Base-by-base conservation (phyloP, 1,140 invertebrate species). In the Agraylea sexmaculata region DNA sequence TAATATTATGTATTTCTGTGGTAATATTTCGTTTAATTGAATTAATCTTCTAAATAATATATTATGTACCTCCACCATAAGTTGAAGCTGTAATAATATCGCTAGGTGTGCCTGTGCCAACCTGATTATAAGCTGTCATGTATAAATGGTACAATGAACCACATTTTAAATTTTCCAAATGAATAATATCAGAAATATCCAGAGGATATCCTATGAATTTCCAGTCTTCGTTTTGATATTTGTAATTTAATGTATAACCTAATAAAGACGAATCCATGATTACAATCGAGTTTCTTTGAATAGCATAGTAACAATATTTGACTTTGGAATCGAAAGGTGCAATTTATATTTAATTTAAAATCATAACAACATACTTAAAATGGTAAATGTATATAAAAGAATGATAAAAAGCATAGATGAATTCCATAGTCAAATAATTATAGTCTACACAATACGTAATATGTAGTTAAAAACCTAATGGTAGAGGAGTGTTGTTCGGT, bases 131-230 rank as follows among this genome's bases (percentile, higher is more conserved):
- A 2, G 78, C 77, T 11, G 73, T 73, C 50, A 82, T 64, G 56
- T 78, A 78, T 31, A 82, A 65, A 51, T 75, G 62, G 49, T 80
- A 80, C 29, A 70, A 64, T 37, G 71, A 74, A 34, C 78, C 86
- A 60, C 85, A 88, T 47, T 74, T 70, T n/a, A 88, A 60, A 16
- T 74, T 70, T 27, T 71, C 72, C 13, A 86, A 59, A 3, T 74
- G 77, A 49, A 78, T 80, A 43, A 74, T 74, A 21, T 66, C 72
- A 33, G 73, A 65, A n/a, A n/a, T n/a, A 46, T 78, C 76, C 0
- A 77, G 69, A 27, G 77, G 71, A 20, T 84, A 53, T 37, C 75
- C 66, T 4, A 74, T 64, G 50, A 70, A 66, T 45, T 70, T 61
- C 77, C 77, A 80, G 16, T 70, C 75, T 13, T 71, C 70, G 23